Percentiles rank a stretch among this genome's conserved stretches.
These are phyloP conservation scores for Coturnix japonica DNA, from an alignment of 2,113 vertebrate species.

Conservation along the genomic window DNA sequence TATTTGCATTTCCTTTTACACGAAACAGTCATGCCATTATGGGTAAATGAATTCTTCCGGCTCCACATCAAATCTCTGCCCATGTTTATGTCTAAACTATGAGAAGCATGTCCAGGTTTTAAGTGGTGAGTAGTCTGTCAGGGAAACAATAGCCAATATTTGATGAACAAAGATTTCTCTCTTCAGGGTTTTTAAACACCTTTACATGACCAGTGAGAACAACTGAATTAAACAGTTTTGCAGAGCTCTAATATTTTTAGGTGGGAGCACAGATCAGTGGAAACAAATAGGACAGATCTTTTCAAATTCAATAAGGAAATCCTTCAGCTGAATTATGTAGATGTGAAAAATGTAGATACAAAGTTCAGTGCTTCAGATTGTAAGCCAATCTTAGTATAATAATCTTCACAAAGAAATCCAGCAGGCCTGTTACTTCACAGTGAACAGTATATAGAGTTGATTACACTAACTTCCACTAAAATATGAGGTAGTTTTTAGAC, in stretches of 20 bases:
- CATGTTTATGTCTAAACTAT: background rate
- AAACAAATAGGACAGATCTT: background rate
- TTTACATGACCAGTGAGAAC: background rate
- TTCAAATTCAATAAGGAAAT: background rate
- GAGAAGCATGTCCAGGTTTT: background rate
- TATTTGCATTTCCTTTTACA: background rate
- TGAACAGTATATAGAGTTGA: background rate
- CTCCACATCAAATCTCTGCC: background rate
- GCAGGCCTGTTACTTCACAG: background rate
- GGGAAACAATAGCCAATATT: background rate
- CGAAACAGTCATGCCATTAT: fast-evolving
- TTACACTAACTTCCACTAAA: background rate
- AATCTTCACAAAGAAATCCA: background rate
- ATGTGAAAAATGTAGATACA: background rate
- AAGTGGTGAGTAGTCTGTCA: background rate
- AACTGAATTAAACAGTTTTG: background rate
- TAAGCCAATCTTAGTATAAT: background rate
- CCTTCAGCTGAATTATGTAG: background rate
- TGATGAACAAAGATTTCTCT: background rate
- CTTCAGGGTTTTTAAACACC: fast-evolving
- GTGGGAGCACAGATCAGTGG: background rate
- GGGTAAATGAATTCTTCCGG: background rate
- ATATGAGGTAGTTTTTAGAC: background rate
- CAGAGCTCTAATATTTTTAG: background rate
- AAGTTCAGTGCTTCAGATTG: background rate